Evolutionary conservation across 2,113 vertebrate species (phyloP), one percentile per base, ranked within the genome.

Genomic region (Cercocebus atys): DNA sequence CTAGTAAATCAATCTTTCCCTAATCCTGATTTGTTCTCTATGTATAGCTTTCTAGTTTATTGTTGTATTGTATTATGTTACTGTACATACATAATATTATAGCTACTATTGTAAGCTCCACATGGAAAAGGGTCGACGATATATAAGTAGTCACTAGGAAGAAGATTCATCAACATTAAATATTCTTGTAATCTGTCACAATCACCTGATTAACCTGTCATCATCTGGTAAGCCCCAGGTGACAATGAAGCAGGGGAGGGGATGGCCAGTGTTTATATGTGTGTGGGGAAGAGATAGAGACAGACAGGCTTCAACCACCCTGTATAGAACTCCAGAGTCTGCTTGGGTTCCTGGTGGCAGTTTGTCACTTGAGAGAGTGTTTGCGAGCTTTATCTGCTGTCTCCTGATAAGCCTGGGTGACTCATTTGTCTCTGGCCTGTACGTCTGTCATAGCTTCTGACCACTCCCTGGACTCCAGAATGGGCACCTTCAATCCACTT

Each of bases 361-460:
- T 38, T n/a, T 61, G 92, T 84, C 85, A 89, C 82, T 40, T 59
- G 66, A 18, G 22, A 78, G 35, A 64, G 45, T 70, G 82, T 78
- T 38, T 35, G 57, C 59, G 82, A 92, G 81, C 57, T 68, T 80
- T 90, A 72, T 88, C 96, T 94, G 50, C 76, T 94, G 17, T 59
- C 90, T 85, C 76, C 94, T 75, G 78, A 89, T 85, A 96, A 97
- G 79, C 50, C 68, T 22, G 27, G 40, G 6, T 86, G 90, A 95
- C 87, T 92, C 87, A 70, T 38, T 78, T 61, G 72, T 75, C 47
- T 95, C 92, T 68, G 75, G 78, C 50, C 47, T 40, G 45, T 1
- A 3, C 32, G 55, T 55, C 75, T 88, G 79, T 79, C 89, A 47
- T 25, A 5, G 75, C 75, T 68, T 35, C 91, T 17, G 20, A 45